Base-by-base conservation (phyloP, 1,140 invertebrate genomes). In the Drosophila kanapiae region DNA sequence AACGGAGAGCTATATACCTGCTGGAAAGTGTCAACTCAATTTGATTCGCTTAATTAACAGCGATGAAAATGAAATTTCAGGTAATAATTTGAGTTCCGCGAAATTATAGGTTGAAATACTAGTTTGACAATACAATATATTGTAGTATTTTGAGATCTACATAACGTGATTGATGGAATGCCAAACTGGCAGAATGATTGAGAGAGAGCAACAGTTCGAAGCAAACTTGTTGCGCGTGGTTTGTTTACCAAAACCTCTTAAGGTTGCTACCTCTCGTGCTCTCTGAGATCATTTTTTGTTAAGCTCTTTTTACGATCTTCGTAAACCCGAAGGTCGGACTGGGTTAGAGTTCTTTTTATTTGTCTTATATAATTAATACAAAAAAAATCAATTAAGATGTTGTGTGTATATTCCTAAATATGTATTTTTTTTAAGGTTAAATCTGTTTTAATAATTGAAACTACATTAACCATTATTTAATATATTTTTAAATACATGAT, bases 111-210 rank as follows among this genome's bases (percentile, higher is more conserved):
- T 53, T 35, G 13, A 37, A 54, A 37, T 9, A 13, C 31, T 18
- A 33, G 6, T 7, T 8, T 8, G 7, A 7, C 16, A 47, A 35
- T 13, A 18, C 29, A 53, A 53, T 53, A 6, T 18, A 53, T 13
- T 35, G 1, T 13, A 18, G 10, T 7, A 18, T 53, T 14, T 54
- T 18, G 1, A 37, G 16, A 38, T 54, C 33, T 54, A 38, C 53
- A 54, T 54, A 54, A 54, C 18, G 35, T 54, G 33, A 54, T 54
- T 54, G 33, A 54, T 53, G 6, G 16, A 53, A 53, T 18, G 29
- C 9, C 18, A 8, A 35, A 35, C 51, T 53, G 51, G 16, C 51
- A 18, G 33, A 54, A 54, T 54, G 18, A 54, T 38, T 38, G 53
- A 54, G 53, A 18, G 53, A 54, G 53, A 54, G 48, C 31, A 9